phyloP scores from a whole-genome alignment of 2,888 invertebrate genomes.

The Cheilosia scutellata region DNA sequence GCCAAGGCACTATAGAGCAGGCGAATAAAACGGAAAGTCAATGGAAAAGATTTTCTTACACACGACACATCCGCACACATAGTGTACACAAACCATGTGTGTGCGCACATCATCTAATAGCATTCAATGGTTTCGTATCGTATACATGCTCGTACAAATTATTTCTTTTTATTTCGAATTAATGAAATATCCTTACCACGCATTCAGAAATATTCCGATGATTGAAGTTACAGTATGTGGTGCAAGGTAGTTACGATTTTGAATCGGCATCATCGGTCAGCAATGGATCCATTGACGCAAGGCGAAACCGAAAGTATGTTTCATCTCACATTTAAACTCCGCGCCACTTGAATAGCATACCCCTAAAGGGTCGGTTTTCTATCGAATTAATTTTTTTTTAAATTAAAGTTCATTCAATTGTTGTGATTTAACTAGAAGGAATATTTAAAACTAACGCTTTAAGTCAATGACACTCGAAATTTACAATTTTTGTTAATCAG shows the following conservation, averaged over 20 bases:
- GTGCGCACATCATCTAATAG: slow-evolving; percentile 2
- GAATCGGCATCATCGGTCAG: too few species aligned
- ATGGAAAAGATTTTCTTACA: not conserved
- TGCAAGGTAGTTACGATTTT: not conserved
- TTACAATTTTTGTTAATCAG: too few species aligned
- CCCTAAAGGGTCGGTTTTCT: too few species aligned
- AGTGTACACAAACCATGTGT: not conserved
- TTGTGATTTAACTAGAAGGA: too few species aligned
- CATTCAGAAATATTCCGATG: not conserved
- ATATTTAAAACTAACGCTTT: too few species aligned
- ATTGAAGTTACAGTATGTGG: not conserved
- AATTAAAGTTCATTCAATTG: too few species aligned
- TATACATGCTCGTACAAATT: slow-evolving; percentile 8
- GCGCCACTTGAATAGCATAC: too few species aligned
- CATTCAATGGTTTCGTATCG: slow-evolving; percentile 23
- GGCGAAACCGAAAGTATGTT: too few species aligned
- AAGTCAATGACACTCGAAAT: too few species aligned
- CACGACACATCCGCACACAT: not conserved
- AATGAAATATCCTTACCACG: slow-evolving; percentile 6
- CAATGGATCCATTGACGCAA: too few species aligned
- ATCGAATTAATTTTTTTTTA: too few species aligned
- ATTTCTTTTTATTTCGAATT: slow-evolving; percentile 9
- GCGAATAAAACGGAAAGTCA: slow-evolving; percentile 16
- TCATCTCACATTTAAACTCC: too few species aligned
- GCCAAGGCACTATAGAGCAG: not conserved